These are phyloP conservation scores for Leptinotarsa juncta DNA, from an alignment of 2,888 invertebrate species.

Conservation along the genomic window DNA sequence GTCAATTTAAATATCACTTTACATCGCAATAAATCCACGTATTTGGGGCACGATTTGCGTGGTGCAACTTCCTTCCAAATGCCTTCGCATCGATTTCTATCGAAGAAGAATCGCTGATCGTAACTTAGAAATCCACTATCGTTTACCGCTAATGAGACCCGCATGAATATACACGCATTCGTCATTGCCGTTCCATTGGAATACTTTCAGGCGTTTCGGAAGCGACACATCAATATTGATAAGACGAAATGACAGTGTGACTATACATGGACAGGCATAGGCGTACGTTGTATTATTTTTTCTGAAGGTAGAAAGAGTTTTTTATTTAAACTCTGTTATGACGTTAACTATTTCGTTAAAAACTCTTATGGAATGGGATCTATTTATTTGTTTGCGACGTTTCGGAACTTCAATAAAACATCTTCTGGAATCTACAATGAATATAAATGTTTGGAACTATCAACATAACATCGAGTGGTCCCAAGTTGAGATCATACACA, in stretches of 20 bases:
- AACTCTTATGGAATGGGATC: too few relatives aligned
- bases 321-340: too few relatives aligned
- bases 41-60: neutral
- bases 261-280: neutral
- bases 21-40: too few relatives aligned
- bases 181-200: conserved; percentile 32
- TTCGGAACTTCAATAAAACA: too few relatives aligned
- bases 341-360: too few relatives aligned
- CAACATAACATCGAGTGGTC: too few relatives aligned
- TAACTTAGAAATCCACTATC: conserved; percentile 2
- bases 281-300: neutral
- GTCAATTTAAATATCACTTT: too few relatives aligned
- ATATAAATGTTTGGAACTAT: too few relatives aligned
- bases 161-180: conserved; percentile 9
- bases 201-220: conserved; percentile 20
- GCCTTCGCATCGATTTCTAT: neutral
- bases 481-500: too few relatives aligned
- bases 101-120: neutral
- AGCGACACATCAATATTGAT: conserved; percentile 17
- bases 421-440: too few relatives aligned
- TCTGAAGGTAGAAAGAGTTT: neutral
- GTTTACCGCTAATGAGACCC: neutral
- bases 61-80: neutral
- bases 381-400: too few relatives aligned
- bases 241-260: conserved; percentile 17